Percentiles rank a stretch among this genome's conserved stretches.
Conservation (phyloP, 2,888 invertebrate species). For the Caenorhabditis sp. region DNA sequence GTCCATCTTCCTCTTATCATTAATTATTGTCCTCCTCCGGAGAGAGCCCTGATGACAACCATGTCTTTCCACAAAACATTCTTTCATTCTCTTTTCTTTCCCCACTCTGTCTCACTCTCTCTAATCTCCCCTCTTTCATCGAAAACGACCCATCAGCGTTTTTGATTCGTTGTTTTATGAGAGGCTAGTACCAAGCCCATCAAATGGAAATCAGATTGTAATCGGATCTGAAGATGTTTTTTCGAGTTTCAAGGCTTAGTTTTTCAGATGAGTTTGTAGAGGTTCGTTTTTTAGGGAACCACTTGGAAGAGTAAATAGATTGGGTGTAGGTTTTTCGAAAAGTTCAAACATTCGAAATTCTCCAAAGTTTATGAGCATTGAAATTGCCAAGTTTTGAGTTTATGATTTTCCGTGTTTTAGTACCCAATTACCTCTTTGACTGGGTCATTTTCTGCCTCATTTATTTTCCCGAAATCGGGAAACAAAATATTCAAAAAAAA, state of each 20-base stretch:
- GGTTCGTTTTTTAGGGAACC: too few species aligned
- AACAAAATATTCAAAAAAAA: too few species aligned
- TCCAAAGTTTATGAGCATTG: too few species aligned
- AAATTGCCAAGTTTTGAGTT: too few species aligned
- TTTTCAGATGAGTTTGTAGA: not conserved
- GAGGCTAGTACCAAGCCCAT: too few species aligned
- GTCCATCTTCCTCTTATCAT: constrained; percentile 54
- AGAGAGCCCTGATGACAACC: constrained; percentile 18
- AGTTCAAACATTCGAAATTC: too few species aligned
- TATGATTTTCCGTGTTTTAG: too few species aligned
- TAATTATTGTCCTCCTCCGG: constrained; percentile 36
- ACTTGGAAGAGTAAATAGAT: too few species aligned
- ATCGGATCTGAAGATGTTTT: not conserved
- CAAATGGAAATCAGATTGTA: constrained; percentile 22
- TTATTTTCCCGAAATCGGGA: too few species aligned
- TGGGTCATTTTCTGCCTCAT: too few species aligned
- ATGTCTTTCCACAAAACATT: constrained; percentile 25
- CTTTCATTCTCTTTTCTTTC: constrained; percentile 13
- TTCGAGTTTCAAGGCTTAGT: not conserved
- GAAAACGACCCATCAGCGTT: constrained; percentile 9
- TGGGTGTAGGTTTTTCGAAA: too few species aligned
- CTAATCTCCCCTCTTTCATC: constrained; percentile 20
- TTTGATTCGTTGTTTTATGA: constrained; percentile 21
- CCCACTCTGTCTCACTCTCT: constrained; percentile 8
- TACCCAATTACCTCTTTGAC: too few species aligned